Evolutionary conservation across 2,113 vertebrate species (phyloP).

Genomic region (Podarcis muralis): DNA sequence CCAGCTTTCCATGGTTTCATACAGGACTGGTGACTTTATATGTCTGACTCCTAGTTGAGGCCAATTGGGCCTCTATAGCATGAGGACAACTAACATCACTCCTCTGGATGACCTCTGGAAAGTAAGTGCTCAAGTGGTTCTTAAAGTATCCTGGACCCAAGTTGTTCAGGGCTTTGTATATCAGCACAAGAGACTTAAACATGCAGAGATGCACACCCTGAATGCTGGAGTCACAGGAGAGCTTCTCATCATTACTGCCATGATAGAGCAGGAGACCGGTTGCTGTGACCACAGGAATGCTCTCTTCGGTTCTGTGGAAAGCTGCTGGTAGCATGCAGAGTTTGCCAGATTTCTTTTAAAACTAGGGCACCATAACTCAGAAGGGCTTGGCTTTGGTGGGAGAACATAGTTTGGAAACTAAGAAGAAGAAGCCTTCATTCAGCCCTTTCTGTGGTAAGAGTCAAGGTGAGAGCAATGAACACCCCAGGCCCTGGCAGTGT

Average conservation of each 20-base stretch:
- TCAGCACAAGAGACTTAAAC: not conserved
- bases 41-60: no score
- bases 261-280: not conserved
- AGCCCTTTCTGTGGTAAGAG: not conserved
- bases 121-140: no score
- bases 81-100: no score
- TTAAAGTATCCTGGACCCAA: no score
- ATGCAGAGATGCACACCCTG: rapidly evolving
- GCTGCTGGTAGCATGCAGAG: not conserved
- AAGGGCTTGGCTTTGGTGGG: not conserved
- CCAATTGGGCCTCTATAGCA: no score
- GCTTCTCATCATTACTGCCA: not conserved
- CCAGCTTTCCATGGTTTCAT: no score
- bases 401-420: not conserved
- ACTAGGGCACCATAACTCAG: not conserved
- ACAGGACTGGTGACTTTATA: no score
- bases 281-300: not conserved
- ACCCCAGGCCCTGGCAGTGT: not conserved
- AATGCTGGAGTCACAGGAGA: not conserved
- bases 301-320: not conserved
- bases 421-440: not conserved
- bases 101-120: no score
- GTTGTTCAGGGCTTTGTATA: no score
- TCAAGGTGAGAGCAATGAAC: not conserved
- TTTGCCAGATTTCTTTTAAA: not conserved